A percentile compares a stretch with the other conserved stretches of the same genome.
Evolutionary conservation across 2,888 invertebrate species (phyloP).

Genomic region (Euplexia lucipara): DNA sequence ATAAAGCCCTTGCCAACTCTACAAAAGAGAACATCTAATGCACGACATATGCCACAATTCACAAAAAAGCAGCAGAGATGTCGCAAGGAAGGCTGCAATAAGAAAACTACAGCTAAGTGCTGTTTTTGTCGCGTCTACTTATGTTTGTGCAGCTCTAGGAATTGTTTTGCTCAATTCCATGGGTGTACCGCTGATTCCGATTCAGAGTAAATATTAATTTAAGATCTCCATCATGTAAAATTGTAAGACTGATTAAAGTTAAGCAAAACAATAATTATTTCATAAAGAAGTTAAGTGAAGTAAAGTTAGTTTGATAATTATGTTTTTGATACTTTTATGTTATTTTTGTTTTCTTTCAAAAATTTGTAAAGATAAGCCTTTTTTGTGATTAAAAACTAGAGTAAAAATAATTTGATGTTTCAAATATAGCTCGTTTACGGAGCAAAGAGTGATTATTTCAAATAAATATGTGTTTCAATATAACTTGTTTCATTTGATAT

Average conservation of each 20-base stretch:
- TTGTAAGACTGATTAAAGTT: constrained; percentile 2
- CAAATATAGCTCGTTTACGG: constrained; percentile 9
- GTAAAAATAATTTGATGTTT: background rate
- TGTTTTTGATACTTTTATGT: too few species aligned
- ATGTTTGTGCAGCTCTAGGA: constrained; percentile 17
- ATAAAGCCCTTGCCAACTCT: constrained; percentile 14
- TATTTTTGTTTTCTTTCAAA: background rate
- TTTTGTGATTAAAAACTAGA: background rate
- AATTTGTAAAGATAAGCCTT: constrained; percentile 1
- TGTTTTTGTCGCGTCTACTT: constrained; percentile 16
- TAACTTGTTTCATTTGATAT: background rate
- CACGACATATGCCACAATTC: background rate
- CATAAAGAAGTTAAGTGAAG: background rate
- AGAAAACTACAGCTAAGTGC: constrained; percentile 25
- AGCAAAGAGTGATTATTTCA: background rate
- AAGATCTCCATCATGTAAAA: constrained; percentile 12
- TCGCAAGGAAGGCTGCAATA: constrained; percentile 26
- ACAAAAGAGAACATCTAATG: constrained; percentile 18
- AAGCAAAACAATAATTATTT: background rate
- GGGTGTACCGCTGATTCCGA: constrained; percentile 19
- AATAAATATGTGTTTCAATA: background rate
- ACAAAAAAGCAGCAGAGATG: constrained; percentile 14
- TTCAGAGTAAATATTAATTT: constrained; percentile 10
- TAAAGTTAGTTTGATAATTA: too few species aligned
- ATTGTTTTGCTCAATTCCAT: constrained; percentile 23